Base-by-base conservation (phyloP, 2,797 vertebrate genomes). In the Bovichtus variegatus region DNA sequence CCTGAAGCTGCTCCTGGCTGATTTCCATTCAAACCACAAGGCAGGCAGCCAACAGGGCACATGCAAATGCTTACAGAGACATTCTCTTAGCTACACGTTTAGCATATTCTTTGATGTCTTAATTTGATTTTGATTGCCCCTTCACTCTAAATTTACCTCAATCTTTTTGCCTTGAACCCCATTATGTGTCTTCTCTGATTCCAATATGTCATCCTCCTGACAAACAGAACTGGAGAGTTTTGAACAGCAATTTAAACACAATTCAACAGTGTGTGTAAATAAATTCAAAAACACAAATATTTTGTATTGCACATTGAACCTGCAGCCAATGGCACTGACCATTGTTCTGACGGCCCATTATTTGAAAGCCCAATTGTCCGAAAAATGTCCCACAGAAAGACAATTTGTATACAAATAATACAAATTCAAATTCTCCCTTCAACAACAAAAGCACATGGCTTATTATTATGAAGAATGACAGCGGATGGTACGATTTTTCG, bases 91-190 rank as follows among this genome's bases (percentile, higher is more conserved):
- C 51, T 46, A 2, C 49, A 41, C 10, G 49, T 51, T 67, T 60
- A 44, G 23, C 53, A 21, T 54, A 44, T 62, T 82, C 49, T 74
- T 75, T 73, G n/a, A 72, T 75, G 80, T 63, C 62, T 69, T 87
- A 34, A 87, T 86, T 83, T 68, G 49, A 73, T 89, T 84, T 80
- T 72, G 55, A 85, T 78, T 66, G 44, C 12, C 31, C 60, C 19
- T 64, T 74, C 12, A 55, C 40, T 71, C 21, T 64, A 19, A 71
- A 57, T 81, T 79, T 53, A 50, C 34, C 27, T 36, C 47, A 40
- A 40, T 21, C 21, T 63, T 8, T 31, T n/a, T 44, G 9, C 5
- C 10, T 18, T 40, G 9, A 11, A 21, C 31, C 55, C 41, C 23
- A n/a, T 29, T 29, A 9, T 3, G 18, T 21, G 18, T n/a, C 31